Evolutionary conservation across 2,888 invertebrate genomes (phyloP), one percentile per base, ranked within the genome.

Genomic region (Vanessa cardui): DNA sequence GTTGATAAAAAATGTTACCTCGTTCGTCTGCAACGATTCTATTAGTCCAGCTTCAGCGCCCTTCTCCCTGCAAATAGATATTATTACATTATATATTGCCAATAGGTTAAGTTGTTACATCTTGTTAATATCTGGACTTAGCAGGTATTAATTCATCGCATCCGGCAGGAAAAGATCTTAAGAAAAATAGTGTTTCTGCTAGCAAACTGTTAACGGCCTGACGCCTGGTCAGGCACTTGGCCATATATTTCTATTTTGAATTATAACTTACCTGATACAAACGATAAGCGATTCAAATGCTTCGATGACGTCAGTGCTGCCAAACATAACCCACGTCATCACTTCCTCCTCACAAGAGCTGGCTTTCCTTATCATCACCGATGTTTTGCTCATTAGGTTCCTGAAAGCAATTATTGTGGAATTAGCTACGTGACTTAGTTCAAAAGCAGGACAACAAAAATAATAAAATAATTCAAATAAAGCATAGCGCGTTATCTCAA

Each of bases 311-410:
- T 71, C 70, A 69, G 76, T 79, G 50, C 80, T 75, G 64, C 77
- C 82, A 77, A 84, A 88, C 69, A 81, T 83, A 44, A 82, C 82
- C 90, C 90, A 90, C 7, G 83, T 86, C 79, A 89, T 80, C n/a
- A 76, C 74, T 12, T 83, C 85, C 1, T 77, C 74, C 1, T 83
- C 81, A 0, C 78, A 66, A 0, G 73, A 62, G 46, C 77, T 77
- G 47, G 88, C 86, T 2, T 86, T 84, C 47, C 82, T 82, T 47
- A 88, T 76, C 58, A 91, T 74, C 0, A 81, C 78, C n/a, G 83
- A 76, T 0, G 86, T 84, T 45, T 82, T 83, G 15, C 70, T 76
- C 16, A 88, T 70, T 1, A 90, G 72, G 1, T 77, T 79, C 64
- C 90, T 90, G 74, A 6, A 71, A 72, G 16, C 0, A 9, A 5